Percentiles rank a stretch among this genome's conserved stretches.
phyloP scores from a whole-genome alignment of 2,797 vertebrate genomes.

The Odontamblyopus lacepedii region DNA sequence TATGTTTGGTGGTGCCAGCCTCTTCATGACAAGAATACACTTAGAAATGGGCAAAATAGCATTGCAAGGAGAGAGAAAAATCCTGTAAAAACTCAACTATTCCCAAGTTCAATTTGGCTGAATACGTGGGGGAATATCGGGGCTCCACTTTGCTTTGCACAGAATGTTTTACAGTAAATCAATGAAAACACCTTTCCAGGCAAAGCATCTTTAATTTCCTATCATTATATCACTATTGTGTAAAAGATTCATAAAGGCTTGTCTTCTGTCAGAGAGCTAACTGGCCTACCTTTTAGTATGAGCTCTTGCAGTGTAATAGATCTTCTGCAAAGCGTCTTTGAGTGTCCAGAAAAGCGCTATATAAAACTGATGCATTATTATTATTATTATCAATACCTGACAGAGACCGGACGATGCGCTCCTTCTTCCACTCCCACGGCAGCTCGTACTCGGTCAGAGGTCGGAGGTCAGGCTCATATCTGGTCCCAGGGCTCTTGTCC shows the following conservation, averaged over 20 bases:
- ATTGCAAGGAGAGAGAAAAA: background rate
- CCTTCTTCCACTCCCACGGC: slow-evolving; percentile 96
- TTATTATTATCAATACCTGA: slow-evolving; percentile 80
- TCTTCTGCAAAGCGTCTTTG: too few relatives aligned
- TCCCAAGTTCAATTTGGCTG: background rate
- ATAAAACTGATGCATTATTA: too few relatives aligned
- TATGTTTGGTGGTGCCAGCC: background rate
- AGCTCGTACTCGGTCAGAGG: slow-evolving; percentile 87
- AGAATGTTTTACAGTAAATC: too few relatives aligned
- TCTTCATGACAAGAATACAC: background rate
- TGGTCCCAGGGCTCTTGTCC: slow-evolving; percentile 60
- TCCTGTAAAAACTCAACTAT: background rate
- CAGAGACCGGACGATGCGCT: slow-evolving; percentile 86
- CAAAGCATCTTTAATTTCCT: too few relatives aligned
- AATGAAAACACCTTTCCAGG: background rate
- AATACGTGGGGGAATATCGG: too few relatives aligned
- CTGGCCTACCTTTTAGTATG: background rate
- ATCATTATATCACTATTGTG: too few relatives aligned
- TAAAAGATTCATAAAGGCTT: too few relatives aligned
- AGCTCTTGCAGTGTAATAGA: too few relatives aligned
- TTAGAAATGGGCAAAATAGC: background rate
- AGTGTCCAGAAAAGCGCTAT: too few relatives aligned
- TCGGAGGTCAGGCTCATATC: slow-evolving; percentile 83
- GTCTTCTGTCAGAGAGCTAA: too few relatives aligned
- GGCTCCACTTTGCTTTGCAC: too few relatives aligned